Conservation (phyloP, 2,888 invertebrate genomes). For the Acholoe squamosa region DNA sequence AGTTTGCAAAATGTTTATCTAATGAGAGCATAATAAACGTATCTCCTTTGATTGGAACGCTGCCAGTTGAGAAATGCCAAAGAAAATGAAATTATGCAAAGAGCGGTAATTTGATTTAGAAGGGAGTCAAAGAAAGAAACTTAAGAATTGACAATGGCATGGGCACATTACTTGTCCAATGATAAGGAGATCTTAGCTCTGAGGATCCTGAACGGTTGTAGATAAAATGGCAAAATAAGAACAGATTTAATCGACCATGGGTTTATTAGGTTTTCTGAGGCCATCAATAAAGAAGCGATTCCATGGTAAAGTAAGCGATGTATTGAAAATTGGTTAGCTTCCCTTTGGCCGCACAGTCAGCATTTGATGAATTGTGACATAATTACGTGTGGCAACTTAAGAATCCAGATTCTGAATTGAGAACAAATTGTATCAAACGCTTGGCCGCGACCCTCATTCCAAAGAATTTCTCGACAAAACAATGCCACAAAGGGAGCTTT, state of each 20-base stretch:
- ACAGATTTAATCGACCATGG: neutral
- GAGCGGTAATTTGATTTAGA: constrained; percentile 32
- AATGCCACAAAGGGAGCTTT: too few relatives aligned
- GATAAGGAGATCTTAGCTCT: constrained; percentile 12
- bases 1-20: neutral
- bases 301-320: neutral
- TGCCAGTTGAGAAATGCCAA: neutral
- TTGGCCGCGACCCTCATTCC: neutral
- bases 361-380: constrained; percentile 24
- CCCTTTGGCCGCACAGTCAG: neutral
- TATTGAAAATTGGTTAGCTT: constrained; percentile 25
- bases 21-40: neutral
- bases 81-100: constrained; percentile 8
- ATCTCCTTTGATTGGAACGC: neutral
- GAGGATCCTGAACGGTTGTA: constrained; percentile 28
- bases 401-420: neutral
- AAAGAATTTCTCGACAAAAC: neutral
- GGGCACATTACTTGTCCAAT: constrained; percentile 44
- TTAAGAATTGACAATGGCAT: constrained; percentile 33
- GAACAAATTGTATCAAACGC: neutral
- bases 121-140: neutral
- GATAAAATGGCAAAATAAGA: constrained; percentile 27
- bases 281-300: neutral
- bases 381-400: neutral
- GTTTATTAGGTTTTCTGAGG: neutral